Percentiles rank a stretch among this genome's conserved stretches.
Evolutionary conservation across 2,797 vertebrate genomes (phyloP).

Genomic region (Discoglossus pictus): DNA sequence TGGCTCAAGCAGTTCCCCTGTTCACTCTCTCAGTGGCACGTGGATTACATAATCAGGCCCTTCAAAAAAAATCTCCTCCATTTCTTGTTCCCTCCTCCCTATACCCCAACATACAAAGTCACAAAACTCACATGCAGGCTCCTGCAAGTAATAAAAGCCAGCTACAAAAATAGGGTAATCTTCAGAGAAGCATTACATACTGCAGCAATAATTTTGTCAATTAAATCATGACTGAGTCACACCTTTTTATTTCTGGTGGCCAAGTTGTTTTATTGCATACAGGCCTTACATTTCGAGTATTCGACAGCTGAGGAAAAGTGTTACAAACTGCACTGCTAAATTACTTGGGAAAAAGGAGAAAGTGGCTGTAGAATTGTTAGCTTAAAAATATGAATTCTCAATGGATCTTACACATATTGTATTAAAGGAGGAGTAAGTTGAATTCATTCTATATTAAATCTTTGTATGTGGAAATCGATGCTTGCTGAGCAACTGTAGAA

Average conservation of each 20-base stretch:
- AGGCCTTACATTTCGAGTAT: slow-evolving; percentile 33
- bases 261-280: slow-evolving; percentile 43
- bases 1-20: slow-evolving; percentile 21
- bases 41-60: slow-evolving; percentile 39
- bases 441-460: too few relatives aligned
- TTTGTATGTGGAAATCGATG: too few relatives aligned
- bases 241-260: slow-evolving; percentile 50
- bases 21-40: slow-evolving; percentile 37
- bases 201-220: slow-evolving; percentile 51
- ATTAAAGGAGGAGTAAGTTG: too few relatives aligned
- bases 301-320: slow-evolving; percentile 18
- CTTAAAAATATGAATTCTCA: background rate
- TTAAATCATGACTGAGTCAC: slow-evolving; percentile 50
- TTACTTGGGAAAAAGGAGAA: slow-evolving; percentile 2
- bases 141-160: slow-evolving; percentile 51
- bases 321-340: slow-evolving; percentile 10
- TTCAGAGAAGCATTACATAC: slow-evolving; percentile 52
- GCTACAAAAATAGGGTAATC: slow-evolving; percentile 51
- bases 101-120: slow-evolving; percentile 40
- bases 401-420: too few relatives aligned
- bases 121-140: slow-evolving; percentile 42
- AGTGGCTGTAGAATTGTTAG: background rate
- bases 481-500: too few relatives aligned
- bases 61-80: slow-evolving; percentile 9
- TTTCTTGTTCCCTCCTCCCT: slow-evolving; percentile 26